Base-by-base conservation (phyloP, 2,113 vertebrate genomes). In the Gallinago undulata region DNA sequence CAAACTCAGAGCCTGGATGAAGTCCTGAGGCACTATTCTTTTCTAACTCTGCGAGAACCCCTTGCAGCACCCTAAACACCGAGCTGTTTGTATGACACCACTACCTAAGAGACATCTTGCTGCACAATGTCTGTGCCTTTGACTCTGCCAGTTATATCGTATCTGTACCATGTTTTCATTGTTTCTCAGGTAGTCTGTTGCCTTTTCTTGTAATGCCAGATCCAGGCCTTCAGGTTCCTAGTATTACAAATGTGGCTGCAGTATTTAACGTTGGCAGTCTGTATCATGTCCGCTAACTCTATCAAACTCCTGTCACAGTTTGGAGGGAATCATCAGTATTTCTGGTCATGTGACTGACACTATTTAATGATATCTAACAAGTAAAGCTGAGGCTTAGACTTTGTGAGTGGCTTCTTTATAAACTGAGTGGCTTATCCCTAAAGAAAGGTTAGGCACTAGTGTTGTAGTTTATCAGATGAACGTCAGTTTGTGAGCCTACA, bases 51-150 rank as follows among this genome's bases (percentile, higher is more conserved):
- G 11, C 37, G 21, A 41, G 28, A 51, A 31, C 4, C 43, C 7
- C 10, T 30, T 86, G 39, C 12, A 43, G 39, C 27, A 39, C 39
- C 13, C 4, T 24, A n/a, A 41, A 16, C 35, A 25, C 55, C 21
- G 5, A 28, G 23, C 28, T 72, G 0, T 25, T 51, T 48, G 10
- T 33, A 43, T 60, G 28, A 47, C 39, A 27, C 18, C 53, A 1
- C 43, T 35, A 1, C 16, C 45, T 28, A 13, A 0, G 0, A 17
- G 15, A 10, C 17, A 9, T 23, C 17, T 59, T 55, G 22, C n/a
- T 48, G 28, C 6, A 0, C 48, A 19, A 17, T 62, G 14, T 24
- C 37, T 45, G 6, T 70, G 47, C 25, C 7, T 0, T 43, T 45
- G 55, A 16, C 24, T 74, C 45, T 7, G 5, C 3, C 7, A 6